Evolutionary conservation across 1,140 invertebrate species (phyloP), one percentile per base, ranked within the genome.

Genomic region (Drosophila gunungcola): DNA sequence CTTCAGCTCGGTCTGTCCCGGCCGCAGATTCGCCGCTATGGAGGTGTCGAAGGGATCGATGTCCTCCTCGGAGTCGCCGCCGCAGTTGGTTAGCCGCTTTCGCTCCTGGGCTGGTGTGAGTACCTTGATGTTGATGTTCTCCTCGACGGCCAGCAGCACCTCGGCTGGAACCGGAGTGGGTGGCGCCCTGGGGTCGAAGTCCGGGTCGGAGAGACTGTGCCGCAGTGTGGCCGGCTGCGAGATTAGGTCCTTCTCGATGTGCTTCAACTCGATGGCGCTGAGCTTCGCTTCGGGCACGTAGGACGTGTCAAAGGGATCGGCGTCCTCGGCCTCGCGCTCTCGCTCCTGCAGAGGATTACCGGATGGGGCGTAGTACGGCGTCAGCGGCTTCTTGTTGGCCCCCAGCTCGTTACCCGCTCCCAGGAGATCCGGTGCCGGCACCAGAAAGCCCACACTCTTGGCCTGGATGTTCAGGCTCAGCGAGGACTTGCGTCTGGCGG

Each of bases 11-110:
- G 96, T 95, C 91, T 95, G 95, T 0, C 96, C 96, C 2, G 96
- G 96, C 64, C 95, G 91, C 10, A 97, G 94, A 86, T 96, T 95
- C 34, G 92, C 93, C 0, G 96, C 96, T 70, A 96, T 95, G 0
- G 96, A 97, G 0, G 96, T 97, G 80, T 97, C 96, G 89, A 97
- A 97, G 0, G 96, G 96, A 93, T 97, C 96, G 16, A 93, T 91
- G 36, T 93, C 56, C 36, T 60, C 68, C 60, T 83, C 62, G 9
- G 80, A 36, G 68, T 86, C 13, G 10, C 52, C 43, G 10, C 42
- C 38, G 10, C 29, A 61, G 0, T 56, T 62, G 0, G 78, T 81
- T 38, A 92, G 32, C 39, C 86, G 58, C 45, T 80, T 77, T 16
- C 89, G 78, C 62, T 92, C 91, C 65, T 91, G 85, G 29, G 94